phyloP scores from a whole-genome alignment of 1,140 invertebrate genomes.

The Danaus plexippus region DNA sequence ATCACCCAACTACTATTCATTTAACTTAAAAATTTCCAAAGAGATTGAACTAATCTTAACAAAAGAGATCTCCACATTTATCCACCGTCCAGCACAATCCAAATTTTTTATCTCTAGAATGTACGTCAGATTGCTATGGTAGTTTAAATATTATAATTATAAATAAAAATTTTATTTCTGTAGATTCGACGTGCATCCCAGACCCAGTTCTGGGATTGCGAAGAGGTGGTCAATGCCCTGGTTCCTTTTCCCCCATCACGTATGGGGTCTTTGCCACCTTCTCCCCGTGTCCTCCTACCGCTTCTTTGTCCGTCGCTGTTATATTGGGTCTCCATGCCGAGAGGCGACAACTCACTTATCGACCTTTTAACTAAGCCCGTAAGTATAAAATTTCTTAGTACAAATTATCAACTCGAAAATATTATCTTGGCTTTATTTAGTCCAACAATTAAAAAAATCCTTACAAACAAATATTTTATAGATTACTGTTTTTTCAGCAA shows the following conservation, averaged over 20 bases:
- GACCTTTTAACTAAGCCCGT: slow-evolving; percentile 63
- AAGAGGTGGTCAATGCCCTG: slow-evolving; percentile 41
- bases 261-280: too few species aligned
- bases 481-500: slow-evolving; percentile 54
- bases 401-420: not conserved
- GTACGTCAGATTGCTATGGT: too few species aligned
- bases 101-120: too few species aligned
- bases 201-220: slow-evolving; percentile 67
- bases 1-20: too few species aligned
- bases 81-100: too few species aligned
- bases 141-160: too few species aligned
- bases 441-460: slow-evolving; percentile 4
- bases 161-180: not conserved
- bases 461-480: not conserved
- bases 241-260: slow-evolving; percentile 29
- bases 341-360: slow-evolving; percentile 57
- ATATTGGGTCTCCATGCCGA: slow-evolving; percentile 62
- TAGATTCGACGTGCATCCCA: slow-evolving; percentile 53
- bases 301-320: slow-evolving; percentile 59
- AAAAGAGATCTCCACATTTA: too few species aligned
- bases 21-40: too few species aligned
- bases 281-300: slow-evolving; percentile 20
- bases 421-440: too few species aligned
- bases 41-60: too few species aligned
- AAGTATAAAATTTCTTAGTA: slow-evolving; percentile 21